These are phyloP conservation scores for Crocidura indochinensis DNA, from an alignment of 2,797 vertebrate genomes.

Conservation along the genomic window DNA sequence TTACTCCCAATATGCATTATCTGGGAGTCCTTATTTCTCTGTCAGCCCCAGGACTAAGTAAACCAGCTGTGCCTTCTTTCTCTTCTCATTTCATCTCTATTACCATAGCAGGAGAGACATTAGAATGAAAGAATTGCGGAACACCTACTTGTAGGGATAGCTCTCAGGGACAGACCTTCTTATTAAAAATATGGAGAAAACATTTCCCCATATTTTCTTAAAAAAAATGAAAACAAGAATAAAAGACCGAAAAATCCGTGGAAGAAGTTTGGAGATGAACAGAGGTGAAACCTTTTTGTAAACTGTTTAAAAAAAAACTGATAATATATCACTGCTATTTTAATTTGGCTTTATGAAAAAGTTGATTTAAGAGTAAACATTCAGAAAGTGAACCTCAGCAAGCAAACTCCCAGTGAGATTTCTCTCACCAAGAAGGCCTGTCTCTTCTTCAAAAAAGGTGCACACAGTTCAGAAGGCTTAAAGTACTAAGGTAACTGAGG, in stretches of 20 bases:
- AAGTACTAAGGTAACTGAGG: not conserved
- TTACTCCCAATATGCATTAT: no score
- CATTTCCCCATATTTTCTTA: no score
- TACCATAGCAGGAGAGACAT: not conserved
- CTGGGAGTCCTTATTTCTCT: no score
- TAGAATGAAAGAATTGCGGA: not conserved
- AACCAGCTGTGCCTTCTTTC: not conserved
- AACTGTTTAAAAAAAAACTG: not conserved
- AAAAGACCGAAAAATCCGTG: not conserved
- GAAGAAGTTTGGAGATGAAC: not conserved
- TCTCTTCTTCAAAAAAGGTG: not conserved
- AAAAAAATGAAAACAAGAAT: no score
- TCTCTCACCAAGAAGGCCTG: not conserved
- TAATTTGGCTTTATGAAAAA: not conserved
- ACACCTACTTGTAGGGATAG: not conserved
- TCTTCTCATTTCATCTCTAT: not conserved
- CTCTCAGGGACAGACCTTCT: not conserved
- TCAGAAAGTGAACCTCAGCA: not conserved
- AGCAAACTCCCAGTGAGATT: not conserved
- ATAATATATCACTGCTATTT: not conserved
- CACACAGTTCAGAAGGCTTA: not conserved
- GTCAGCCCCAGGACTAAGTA: not conserved
- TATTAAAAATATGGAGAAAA: not conserved
- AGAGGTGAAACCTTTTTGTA: not conserved
- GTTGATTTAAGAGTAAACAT: conserved; percentile 23